A percentile compares a stretch with the other conserved stretches of the same genome.
phyloP scores from a whole-genome alignment of 2,888 invertebrate species.

The Rosalia funebris region DNA sequence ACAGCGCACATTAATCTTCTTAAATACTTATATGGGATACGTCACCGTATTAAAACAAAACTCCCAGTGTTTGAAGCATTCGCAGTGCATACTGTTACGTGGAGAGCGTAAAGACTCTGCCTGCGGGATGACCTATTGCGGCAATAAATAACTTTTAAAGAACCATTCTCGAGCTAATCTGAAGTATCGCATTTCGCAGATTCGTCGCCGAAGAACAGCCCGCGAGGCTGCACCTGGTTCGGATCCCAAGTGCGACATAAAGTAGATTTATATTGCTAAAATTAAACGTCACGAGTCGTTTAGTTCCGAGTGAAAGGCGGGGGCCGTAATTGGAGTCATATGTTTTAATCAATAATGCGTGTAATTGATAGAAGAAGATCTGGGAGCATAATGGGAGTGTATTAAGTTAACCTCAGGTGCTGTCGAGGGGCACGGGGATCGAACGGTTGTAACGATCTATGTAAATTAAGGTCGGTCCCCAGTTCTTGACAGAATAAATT shows the following conservation, averaged over 20 bases:
- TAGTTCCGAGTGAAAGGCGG: constrained; percentile 39
- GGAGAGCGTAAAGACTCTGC: background rate
- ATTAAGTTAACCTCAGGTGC: constrained; percentile 33
- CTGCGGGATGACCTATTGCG: constrained; percentile 3
- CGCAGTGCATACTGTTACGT: constrained; percentile 4
- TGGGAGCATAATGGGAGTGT: constrained; percentile 22
- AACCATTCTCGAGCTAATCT: constrained; percentile 7
- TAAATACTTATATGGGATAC: constrained; percentile 12
- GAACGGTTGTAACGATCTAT: no score
- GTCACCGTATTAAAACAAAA: constrained; percentile 5
- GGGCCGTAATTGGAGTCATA: constrained; percentile 43
- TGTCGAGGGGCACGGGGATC: constrained; percentile 14
- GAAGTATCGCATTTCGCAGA: constrained; percentile 10
- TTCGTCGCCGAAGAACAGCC: constrained; percentile 7
- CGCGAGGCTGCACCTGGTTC: constrained; percentile 10
- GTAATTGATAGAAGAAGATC: constrained; percentile 48
- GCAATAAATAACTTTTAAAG: constrained; percentile 14
- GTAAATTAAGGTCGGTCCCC: no score
- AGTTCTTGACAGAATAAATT: no score
- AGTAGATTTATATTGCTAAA: constrained; percentile 36
- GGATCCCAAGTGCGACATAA: constrained; percentile 19
- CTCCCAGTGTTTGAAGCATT: constrained; percentile 5
- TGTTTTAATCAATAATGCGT: constrained; percentile 52
- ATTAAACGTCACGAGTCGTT: constrained; percentile 47
- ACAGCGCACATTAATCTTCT: background rate